These are phyloP conservation scores for Nyctalus aviator DNA, from an alignment of 2,797 vertebrate species.

Conservation along the genomic window DNA sequence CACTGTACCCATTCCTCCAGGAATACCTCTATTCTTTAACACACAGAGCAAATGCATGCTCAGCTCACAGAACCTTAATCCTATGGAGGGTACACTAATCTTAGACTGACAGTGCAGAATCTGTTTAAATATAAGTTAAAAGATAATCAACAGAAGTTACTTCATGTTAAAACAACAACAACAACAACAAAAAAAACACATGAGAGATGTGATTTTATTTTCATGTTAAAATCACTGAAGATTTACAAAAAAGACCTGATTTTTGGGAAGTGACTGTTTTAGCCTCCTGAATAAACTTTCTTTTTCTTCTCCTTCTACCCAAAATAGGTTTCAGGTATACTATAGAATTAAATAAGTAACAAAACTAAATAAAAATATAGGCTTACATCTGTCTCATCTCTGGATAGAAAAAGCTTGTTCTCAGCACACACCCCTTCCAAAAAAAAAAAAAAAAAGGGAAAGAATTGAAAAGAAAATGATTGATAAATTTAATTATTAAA, in stretches of 20 bases:
- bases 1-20: slow-evolving; percentile 85
- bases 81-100: slow-evolving; percentile 75
- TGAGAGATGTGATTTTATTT: background rate
- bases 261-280: background rate
- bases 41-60: slow-evolving; percentile 77
- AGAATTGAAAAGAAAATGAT: background rate
- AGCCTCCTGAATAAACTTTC: background rate
- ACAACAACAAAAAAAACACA: background rate
- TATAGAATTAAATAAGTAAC: background rate
- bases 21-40: slow-evolving; percentile 82
- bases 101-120: slow-evolving; percentile 68
- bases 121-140: slow-evolving; percentile 72
- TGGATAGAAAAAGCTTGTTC: background rate
- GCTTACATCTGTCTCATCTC: background rate
- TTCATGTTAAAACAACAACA: background rate
- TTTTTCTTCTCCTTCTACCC: background rate
- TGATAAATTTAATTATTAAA: background rate
- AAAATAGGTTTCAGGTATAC: background rate
- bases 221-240: slow-evolving; percentile 11
- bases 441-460: background rate
- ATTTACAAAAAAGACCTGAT: background rate
- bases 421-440: background rate
- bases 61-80: slow-evolving; percentile 77
- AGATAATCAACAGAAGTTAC: background rate
- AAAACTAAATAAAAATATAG: slow-evolving; percentile 28